These are phyloP conservation scores for Exocentrus adspersus DNA, from an alignment of 2,888 invertebrate genomes.

Conservation along the genomic window DNA sequence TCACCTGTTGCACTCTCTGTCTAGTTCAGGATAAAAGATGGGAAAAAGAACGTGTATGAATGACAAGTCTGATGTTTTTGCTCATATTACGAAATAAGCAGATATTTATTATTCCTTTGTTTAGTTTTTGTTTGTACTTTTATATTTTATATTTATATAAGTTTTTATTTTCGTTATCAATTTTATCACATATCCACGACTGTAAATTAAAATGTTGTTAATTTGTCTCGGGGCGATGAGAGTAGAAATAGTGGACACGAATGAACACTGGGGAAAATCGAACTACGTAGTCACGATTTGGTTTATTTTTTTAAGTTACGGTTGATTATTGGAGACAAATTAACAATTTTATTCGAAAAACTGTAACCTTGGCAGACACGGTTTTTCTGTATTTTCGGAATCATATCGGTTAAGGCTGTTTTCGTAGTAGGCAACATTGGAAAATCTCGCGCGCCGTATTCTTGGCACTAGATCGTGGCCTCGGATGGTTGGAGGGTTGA, in stretches of 20 bases:
- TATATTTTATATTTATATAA: slow-evolving; percentile 45
- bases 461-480: not conserved
- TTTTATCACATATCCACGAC: slow-evolving; percentile 37
- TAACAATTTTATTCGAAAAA: slow-evolving; percentile 31
- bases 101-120: slow-evolving; percentile 36
- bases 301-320: too few relatives aligned
- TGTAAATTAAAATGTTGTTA: slow-evolving; percentile 34
- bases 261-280: too few relatives aligned
- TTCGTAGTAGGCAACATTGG: too few relatives aligned
- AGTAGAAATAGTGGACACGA: slow-evolving; percentile 28
- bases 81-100: slow-evolving; percentile 48
- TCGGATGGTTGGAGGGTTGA: too few relatives aligned
- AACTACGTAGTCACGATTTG: too few relatives aligned
- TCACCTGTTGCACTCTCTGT: slow-evolving; percentile 14
- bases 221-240: slow-evolving; percentile 34
- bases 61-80: slow-evolving; percentile 53
- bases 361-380: not conserved
- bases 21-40: not conserved
- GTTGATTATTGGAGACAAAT: too few relatives aligned
- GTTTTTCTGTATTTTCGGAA: slow-evolving; percentile 1
- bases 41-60: slow-evolving; percentile 10
- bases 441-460: not conserved
- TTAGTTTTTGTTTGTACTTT: slow-evolving; percentile 41
- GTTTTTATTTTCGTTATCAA: slow-evolving; percentile 39
- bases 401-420: not conserved